Base-by-base conservation (phyloP, 1,140 invertebrate genomes). In the Lepidurus couesii region DNA sequence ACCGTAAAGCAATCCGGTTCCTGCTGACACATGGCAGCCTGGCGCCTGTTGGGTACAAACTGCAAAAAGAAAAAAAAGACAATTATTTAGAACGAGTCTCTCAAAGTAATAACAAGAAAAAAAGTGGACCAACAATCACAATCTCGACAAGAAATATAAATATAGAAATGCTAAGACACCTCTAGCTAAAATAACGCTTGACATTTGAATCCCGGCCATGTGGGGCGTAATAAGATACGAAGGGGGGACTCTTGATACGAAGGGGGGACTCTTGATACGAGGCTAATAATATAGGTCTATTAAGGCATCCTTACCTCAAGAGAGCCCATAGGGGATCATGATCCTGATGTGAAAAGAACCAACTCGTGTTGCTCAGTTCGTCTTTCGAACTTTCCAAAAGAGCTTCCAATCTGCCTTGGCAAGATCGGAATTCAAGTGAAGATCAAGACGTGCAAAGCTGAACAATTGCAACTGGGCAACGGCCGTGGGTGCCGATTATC, bases 1-100 rank as follows among this genome's bases (percentile, higher is more conserved):
- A 90, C 89, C 88, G 89, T 89, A 85, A 89, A 90, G 84, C 89
- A 90, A 85, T 89, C 89, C 79, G 89, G 88, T 83, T 88, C 88
- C 83, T 90, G 89, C 83, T 89, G 86, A 84, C 89, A 90, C 83
- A 88, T 88, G 73, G 88, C 88, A 85, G 89, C 88, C 43, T 79
- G 78, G 42, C 78, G 78, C 44, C 75, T 74, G 78, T 74, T 79
- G 7, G 44, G 73, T 26, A 79, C 78, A 75, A 79, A 79, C 78
- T 79, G 78, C 43, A 79, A 79, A 24, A 34, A 74, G 13, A 75
- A 74, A 75, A 75, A 44, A 45, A 74, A 42, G 26, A 78, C 42
- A 76, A n/a, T 16, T 65, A 65, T 65, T 65, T 21, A 16, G 21
- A 65, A 65, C 21, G 53, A 65, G 53, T 65, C 53, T 65, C 21